Base-by-base conservation (phyloP, 2,797 vertebrate species). In the Micrastur ruficollis region DNA sequence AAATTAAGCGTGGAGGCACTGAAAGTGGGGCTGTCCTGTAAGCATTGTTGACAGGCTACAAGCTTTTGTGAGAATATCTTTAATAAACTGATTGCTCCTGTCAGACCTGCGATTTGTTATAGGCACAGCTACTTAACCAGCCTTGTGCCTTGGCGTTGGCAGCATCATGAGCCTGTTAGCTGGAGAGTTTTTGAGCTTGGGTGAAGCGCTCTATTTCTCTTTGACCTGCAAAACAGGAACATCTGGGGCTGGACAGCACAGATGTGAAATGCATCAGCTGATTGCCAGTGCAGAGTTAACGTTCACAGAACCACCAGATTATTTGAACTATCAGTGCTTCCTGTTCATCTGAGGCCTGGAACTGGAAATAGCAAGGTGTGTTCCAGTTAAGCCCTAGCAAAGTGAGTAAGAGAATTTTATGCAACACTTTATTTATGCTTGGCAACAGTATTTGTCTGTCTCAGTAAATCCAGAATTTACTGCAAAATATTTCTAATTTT, bases 41-140 rank as follows among this genome's bases (percentile, higher is more conserved):
- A 11, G 58, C 44, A 6, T 18, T 58, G 8, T 12, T n/a, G 16
- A 44, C 4, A 16, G 23, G 46, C 67, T 61, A 1, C 0, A 2
- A 85, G 59, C 31, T 80, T 23, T 55, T 80, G 15, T 72, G 78
- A 29, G 78, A 73, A 20, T 36, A 2, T 62, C 67, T 74, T 67
- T 52, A 36, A 5, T n/a, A 53, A 92, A 58, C 36, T 62, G 27
- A 11, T 52, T 36, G 74, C 34, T 92, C 18, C 76, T 50, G 22
- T 36, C 52, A 81, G 71, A 44, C 4, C 23, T 25, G 5, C 15
- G 81, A 9, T 82, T 72, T 81, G 44, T 34, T 58, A 1, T 8
- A 63, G 38, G 63, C n/a, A 36, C 31, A 49, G 63, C 9, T 42
- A 11, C 73, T 66, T 75, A 34, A 15, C 40, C 9, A 27, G 44